Conservation (phyloP, 2,797 vertebrate species). For the Picus viridis region DNA sequence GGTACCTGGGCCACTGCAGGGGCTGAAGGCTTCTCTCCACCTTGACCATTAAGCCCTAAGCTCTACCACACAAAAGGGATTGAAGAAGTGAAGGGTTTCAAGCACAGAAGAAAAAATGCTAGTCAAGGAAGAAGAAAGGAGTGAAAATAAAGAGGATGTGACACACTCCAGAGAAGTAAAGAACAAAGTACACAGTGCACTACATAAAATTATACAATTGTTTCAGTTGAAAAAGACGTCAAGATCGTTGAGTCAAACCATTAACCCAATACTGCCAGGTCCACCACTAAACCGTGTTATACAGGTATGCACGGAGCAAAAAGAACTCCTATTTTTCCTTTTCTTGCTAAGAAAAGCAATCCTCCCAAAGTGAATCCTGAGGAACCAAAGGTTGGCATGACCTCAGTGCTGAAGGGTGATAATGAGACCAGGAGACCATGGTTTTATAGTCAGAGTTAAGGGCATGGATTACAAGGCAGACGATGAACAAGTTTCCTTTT, state of each 20-base stretch:
- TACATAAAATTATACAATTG: no score
- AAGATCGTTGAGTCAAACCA: no score
- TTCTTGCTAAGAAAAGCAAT: background rate
- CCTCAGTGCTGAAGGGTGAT: background rate
- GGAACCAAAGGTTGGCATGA: background rate
- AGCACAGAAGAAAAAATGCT: background rate
- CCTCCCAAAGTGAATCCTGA: background rate
- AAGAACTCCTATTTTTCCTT: background rate
- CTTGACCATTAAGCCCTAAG: background rate
- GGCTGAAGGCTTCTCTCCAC: background rate
- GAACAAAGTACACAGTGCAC: background rate
- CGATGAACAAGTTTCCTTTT: background rate
- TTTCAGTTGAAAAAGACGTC: background rate
- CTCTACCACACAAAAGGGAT: background rate
- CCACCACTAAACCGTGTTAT: no score
- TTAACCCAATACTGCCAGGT: background rate
- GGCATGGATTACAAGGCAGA: background rate
- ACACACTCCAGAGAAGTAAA: background rate
- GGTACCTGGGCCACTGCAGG: background rate
- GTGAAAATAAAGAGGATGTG: background rate
- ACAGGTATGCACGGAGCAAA: background rate
- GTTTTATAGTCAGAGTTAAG: background rate
- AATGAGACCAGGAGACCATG: background rate
- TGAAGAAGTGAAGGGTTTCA: background rate
- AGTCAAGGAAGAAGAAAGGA: background rate